These are phyloP conservation scores for Mantis religiosa DNA, from an alignment of 2,888 invertebrate species.

Conservation along the genomic window DNA sequence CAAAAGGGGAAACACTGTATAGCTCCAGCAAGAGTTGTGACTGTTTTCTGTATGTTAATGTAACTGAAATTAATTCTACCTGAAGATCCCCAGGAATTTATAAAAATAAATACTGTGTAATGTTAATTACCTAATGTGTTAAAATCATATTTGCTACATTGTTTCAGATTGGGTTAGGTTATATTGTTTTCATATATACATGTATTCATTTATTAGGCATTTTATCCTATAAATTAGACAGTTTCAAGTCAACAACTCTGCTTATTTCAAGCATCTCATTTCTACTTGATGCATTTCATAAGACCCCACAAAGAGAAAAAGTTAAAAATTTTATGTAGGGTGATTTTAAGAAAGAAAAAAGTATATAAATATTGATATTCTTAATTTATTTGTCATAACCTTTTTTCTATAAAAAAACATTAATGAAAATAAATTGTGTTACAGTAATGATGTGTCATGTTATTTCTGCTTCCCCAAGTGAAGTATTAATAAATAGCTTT, in stretches of 20 bases:
- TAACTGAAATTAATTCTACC: neutral
- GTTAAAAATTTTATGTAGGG: conserved; percentile 5
- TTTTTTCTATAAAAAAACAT: conserved; percentile 18
- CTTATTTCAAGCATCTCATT: conserved; percentile 8
- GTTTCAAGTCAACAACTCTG: neutral
- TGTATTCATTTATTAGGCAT: neutral
- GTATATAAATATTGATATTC: conserved; percentile 15
- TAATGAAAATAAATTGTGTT: conserved; percentile 13
- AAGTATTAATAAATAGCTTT: too few species aligned
- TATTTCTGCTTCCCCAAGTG: neutral
- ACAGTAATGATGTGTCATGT: conserved; percentile 40
- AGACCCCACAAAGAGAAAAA: neutral
- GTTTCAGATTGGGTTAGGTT: conserved; percentile 14
- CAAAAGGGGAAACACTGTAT: conserved; percentile 7
- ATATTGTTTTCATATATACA: conserved; percentile 6
- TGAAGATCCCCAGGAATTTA: neutral
- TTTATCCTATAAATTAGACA: neutral
- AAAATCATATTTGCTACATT: neutral
- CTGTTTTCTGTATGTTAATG: conserved; percentile 10
- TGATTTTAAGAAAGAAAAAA: neutral
- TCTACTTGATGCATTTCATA: conserved; percentile 15
- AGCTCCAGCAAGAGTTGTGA: conserved; percentile 8
- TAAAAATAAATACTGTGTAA: neutral
- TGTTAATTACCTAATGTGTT: conserved; percentile 10
- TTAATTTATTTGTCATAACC: conserved; percentile 18